phyloP scores from a whole-genome alignment of 2,888 invertebrate species.

The Agrotis exclamationis region DNA sequence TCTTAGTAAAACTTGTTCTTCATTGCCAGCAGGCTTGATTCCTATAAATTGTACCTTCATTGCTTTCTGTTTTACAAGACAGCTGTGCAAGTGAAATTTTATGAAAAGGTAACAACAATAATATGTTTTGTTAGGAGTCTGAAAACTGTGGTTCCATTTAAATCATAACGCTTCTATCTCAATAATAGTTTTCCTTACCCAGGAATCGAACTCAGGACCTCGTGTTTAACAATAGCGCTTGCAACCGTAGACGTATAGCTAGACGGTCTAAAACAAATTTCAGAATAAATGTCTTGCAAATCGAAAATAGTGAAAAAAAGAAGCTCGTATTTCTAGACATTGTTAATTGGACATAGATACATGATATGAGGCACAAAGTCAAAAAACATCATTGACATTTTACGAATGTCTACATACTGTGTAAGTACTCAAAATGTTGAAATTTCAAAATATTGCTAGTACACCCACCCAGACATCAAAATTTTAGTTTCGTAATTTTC shows the following conservation, averaged over 20 bases:
- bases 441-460: constrained; percentile 18
- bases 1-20: too few species aligned
- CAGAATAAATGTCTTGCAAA: background rate
- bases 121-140: too few species aligned
- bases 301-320: background rate
- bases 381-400: constrained; percentile 21
- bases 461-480: constrained; percentile 20
- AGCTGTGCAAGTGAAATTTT: too few species aligned
- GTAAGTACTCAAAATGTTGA: constrained; percentile 28
- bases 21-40: too few species aligned
- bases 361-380: background rate
- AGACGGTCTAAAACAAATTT: background rate
- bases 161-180: background rate
- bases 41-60: too few species aligned
- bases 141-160: too few species aligned
- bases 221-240: background rate
- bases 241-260: background rate
- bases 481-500: constrained; percentile 48
- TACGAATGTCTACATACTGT: constrained; percentile 1
- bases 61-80: too few species aligned
- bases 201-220: background rate
- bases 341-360: background rate
- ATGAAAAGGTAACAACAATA: too few species aligned
- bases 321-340: background rate
- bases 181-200: background rate